Percentiles rank a stretch among this genome's conserved stretches.
phyloP scores from a whole-genome alignment of 2,888 invertebrate species.

The Gastracanthus pulcherrimus region DNA sequence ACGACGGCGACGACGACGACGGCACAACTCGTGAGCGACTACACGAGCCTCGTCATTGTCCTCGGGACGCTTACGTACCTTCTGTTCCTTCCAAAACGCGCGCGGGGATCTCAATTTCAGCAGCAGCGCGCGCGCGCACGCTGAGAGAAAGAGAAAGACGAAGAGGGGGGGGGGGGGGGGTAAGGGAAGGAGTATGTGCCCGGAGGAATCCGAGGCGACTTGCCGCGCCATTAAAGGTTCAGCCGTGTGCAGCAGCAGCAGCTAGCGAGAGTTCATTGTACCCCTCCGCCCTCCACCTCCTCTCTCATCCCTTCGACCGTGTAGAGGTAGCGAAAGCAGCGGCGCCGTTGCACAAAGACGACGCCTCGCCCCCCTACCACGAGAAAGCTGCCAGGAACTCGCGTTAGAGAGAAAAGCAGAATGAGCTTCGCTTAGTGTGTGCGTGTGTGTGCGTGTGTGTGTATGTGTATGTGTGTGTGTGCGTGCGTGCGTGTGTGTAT shows the following conservation, averaged over 20 bases:
- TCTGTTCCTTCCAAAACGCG: background rate
- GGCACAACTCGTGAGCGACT: background rate
- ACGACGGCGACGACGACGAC: background rate
- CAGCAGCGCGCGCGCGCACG: too few relatives aligned
- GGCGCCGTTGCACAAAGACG: constrained; percentile 63
- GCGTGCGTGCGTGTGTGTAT: too few relatives aligned
- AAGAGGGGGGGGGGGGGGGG: constrained; percentile 7
- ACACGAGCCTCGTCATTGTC: constrained; percentile 21
- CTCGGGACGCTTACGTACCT: background rate
- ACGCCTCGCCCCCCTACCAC: too few relatives aligned
- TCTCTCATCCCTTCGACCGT: background rate
- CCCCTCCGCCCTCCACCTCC: constrained; percentile 43
- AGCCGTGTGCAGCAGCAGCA: constrained; percentile 12
- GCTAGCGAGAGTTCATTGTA: constrained; percentile 64
- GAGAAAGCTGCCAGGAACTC: constrained; percentile 68
- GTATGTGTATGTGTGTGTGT: too few relatives aligned
- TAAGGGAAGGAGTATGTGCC: constrained; percentile 43
- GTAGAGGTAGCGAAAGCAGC: too few relatives aligned
- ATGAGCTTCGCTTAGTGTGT: too few relatives aligned
- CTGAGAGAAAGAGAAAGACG: background rate
- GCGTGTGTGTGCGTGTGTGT: too few relatives aligned
- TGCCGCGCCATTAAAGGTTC: constrained; percentile 67
- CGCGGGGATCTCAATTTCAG: constrained; percentile 46
- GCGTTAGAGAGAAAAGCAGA: too few relatives aligned
- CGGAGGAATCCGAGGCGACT: constrained; percentile 65